phyloP scores from a whole-genome alignment of 2,888 invertebrate species.

The Pyrocoelia pectoralis region DNA sequence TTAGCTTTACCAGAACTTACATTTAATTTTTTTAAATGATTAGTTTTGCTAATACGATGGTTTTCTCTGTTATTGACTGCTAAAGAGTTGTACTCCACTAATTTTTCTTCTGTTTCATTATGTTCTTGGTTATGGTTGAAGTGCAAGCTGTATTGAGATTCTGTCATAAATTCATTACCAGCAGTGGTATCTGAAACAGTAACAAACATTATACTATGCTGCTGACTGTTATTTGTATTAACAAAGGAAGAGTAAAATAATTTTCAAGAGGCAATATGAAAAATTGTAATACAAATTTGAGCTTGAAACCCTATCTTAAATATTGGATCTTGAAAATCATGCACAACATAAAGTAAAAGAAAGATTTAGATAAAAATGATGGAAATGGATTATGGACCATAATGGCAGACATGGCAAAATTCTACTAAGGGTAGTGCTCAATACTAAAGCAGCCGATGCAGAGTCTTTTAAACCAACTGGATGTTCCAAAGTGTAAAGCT shows the following conservation, averaged over 20 bases:
- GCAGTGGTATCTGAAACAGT: conserved; percentile 25
- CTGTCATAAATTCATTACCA: conserved; percentile 14
- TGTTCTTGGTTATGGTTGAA: conserved; percentile 8
- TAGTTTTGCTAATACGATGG: not conserved
- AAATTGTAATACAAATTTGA: no score
- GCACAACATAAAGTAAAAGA: no score
- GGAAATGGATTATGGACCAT: no score
- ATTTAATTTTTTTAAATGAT: conserved; percentile 42
- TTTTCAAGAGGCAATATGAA: no score
- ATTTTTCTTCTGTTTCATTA: conserved; percentile 4
- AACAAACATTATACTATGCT: not conserved
- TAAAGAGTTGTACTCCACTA: conserved; percentile 17
- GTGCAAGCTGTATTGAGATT: conserved; percentile 21
- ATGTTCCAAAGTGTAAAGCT: no score
- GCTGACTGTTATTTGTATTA: not conserved
- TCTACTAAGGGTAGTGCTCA: no score
- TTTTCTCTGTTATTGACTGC: conserved; percentile 50
- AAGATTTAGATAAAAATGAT: no score
- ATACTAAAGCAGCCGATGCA: no score
- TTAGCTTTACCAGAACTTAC: conserved; percentile 45
- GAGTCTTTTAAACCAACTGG: no score
- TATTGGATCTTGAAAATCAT: no score
- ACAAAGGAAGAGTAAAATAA: not conserved
- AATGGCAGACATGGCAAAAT: no score
- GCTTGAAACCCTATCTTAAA: no score